Evolutionary conservation across 1,140 invertebrate species (phyloP).

Genomic region (Argopecten irradians): DNA sequence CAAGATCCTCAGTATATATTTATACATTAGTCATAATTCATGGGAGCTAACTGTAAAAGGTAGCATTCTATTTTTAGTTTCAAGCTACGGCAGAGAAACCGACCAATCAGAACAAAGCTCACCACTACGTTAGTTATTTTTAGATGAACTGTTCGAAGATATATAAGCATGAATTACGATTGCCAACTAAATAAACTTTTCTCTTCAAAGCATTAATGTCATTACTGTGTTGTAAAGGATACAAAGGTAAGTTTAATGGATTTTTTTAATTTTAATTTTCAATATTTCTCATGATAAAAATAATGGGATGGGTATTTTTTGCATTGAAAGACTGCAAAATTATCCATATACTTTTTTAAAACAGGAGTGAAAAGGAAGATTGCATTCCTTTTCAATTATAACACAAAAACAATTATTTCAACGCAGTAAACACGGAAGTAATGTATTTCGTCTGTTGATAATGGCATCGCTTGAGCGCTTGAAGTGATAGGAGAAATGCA

Average conservation of each 20-base stretch:
- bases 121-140: background rate
- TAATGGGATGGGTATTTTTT: too few relatives aligned
- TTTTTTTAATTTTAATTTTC: too few relatives aligned
- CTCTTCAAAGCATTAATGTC: background rate
- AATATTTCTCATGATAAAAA: too few relatives aligned
- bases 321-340: background rate
- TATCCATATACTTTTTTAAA: background rate
- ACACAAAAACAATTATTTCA: too few relatives aligned
- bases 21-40: background rate
- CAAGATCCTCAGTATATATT: background rate
- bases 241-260: background rate
- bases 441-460: background rate
- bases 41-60: background rate
- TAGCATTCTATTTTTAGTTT: slow-evolving; percentile 11
- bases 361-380: background rate
- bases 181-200: background rate
- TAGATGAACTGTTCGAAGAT: background rate
- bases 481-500: background rate
- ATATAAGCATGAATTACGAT: background rate
- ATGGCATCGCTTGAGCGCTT: background rate
- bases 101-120: background rate
- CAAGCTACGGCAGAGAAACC: background rate
- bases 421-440: background rate
- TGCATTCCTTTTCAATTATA: background rate
- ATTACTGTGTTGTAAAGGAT: background rate